These are phyloP conservation scores for Piezodorus guildinii DNA, from an alignment of 1,140 invertebrate genomes.

Conservation along the genomic window DNA sequence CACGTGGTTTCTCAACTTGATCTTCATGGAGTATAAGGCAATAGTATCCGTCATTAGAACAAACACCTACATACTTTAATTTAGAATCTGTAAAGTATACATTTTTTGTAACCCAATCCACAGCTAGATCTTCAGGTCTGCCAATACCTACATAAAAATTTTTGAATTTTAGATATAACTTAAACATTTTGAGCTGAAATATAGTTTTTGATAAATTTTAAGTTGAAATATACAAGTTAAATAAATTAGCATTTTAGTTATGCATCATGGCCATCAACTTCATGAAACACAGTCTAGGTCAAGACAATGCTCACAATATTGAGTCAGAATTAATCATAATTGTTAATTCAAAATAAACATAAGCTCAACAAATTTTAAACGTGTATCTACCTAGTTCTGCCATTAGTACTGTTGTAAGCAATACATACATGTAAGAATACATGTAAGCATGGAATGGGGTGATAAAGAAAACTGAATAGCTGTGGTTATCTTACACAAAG, in stretches of 20 bases:
- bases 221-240: background rate
- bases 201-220: slow-evolving; percentile 5
- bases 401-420: too few species aligned
- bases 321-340: too few species aligned
- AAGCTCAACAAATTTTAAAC: too few species aligned
- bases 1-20: slow-evolving; percentile 45
- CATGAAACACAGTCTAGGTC: too few species aligned
- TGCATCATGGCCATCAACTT: background rate
- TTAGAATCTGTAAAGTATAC: slow-evolving; percentile 68
- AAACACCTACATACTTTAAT: slow-evolving; percentile 60
- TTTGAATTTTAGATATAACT: background rate
- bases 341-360: too few species aligned
- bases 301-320: too few species aligned
- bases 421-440: too few species aligned
- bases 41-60: slow-evolving; percentile 45
- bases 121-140: slow-evolving; percentile 58
- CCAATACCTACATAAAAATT: slow-evolving; percentile 44
- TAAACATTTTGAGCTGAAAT: background rate
- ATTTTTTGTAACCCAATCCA: slow-evolving; percentile 71
- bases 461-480: too few species aligned
- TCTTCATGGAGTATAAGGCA: slow-evolving; percentile 49
- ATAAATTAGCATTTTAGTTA: background rate
- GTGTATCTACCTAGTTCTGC: too few species aligned
- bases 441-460: too few species aligned
- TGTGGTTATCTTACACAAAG: too few species aligned